Base-by-base conservation (phyloP, 2,113 vertebrate genomes). In the Setophaga petechia region DNA sequence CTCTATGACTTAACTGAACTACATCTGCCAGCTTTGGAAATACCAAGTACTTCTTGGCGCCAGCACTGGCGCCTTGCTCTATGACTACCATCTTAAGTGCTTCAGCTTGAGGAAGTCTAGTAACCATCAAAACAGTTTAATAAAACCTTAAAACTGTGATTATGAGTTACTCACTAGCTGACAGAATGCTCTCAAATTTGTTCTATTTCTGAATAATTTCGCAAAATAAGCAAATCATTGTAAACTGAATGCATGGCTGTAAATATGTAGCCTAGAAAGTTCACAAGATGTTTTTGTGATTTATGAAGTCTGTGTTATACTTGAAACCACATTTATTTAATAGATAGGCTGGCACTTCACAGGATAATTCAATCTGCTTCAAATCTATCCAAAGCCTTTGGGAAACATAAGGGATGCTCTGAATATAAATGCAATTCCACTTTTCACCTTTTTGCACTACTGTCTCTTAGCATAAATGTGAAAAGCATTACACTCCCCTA, bases 21-120 rank as follows among this genome's bases (percentile, higher is more conserved):
- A 93, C 98, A 98, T 98, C 98, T 98, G 98, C 98, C 97, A 97
- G 98, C 97, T 97, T 98, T 96, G 97, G 97, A 98, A 98, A 98
- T 94, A 97, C 96, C 97, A 96, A 98, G 97, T 93, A 89, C 95
- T 97, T 95, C 96, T 96, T 93, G 98, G 97, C 96, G 97, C 98
- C 97, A 98, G 98, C 62, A 90, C 97, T 97, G 98, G 98, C 90
- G 83, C 97, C 97, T 97, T 89, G 78, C 94, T 97, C 95, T 92
- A 87, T 97, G 98, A 98, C 97, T 97, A 97, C 96, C 81, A 97
- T 95, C 97, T 94, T 94, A 96, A 97, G 59, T n/a, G 94, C 95
- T 97, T 97, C 95, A 95, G 93, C 84, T 96, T 93, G 90, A 96
- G 97, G 97, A 98, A 97, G 97, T 97, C 93, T 95, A 97, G 87